Evolutionary conservation across 2,797 vertebrate genomes (phyloP), one percentile per base, ranked within the genome.

Genomic region (Acridotheres tristis): DNA sequence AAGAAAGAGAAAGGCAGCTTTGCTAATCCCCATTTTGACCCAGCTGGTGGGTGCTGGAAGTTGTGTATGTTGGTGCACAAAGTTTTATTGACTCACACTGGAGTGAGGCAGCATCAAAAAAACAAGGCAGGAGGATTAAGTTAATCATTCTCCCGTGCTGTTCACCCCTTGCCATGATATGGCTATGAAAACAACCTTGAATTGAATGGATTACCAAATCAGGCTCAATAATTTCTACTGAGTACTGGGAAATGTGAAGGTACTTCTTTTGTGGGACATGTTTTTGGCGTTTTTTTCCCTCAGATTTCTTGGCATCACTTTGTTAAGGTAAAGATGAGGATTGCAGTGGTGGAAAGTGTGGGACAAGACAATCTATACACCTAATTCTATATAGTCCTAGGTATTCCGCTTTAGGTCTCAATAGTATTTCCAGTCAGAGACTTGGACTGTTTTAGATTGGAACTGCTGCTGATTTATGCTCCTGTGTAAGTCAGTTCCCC

Each of bases 131-230:
- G 48, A 69, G 23, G 65, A 61, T 59, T 45, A 47, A 81, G 97
- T 98, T 97, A 98, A 98, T 98, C 4, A 97, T 98, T 98, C 34
- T 84, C 95, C 48, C 1, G 0, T 63, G 30, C 23, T 72, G 48
- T 72, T 26, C 34, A 66, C 40, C 36, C 10, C 47, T 80, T 94
- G 34, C 63, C 3, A 2, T 16, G 10, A 32, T 53, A 58, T 16
- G 48, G 54, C 72, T 67, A 76, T 76, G 73, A 90, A 96, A 97
- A 93, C 85, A 96, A 96, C 97, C 97, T 96, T 81, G 84, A 95
- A 71, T 69, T 47, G 57, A 51, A 47, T 16, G 57, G 80, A 94
- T 97, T 98, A 79, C 96, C 94, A 98, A 96, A 98, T 67, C 76
- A 81, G 85, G 23, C 30, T 66, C 59, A 34, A 3, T 58, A n/a